A percentile compares a stretch with the other conserved stretches of the same genome.
Evolutionary conservation across 1,140 invertebrate genomes (phyloP).

Genomic region (Bemisia tabaci): DNA sequence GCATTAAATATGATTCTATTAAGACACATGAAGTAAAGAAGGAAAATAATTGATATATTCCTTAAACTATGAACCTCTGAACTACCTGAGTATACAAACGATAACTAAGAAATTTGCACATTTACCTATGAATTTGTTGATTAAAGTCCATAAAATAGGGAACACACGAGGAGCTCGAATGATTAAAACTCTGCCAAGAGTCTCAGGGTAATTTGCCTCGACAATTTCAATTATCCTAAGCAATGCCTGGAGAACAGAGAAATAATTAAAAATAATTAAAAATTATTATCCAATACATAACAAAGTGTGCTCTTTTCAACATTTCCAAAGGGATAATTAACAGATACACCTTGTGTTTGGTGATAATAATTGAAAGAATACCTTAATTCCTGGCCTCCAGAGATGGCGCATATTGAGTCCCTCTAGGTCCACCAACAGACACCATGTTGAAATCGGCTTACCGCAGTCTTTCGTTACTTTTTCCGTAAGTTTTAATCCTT

Average conservation of each 20-base stretch:
- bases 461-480: constrained; percentile 60
- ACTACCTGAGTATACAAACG: too few species aligned
- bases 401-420: constrained; percentile 90
- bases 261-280: constrained; percentile 15
- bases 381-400: constrained; percentile 82
- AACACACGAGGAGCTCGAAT: constrained; percentile 83
- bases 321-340: too few species aligned
- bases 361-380: too few species aligned
- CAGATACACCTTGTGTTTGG: too few species aligned
- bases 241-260: constrained; percentile 40
- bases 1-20: too few species aligned
- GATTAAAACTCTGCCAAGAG: constrained; percentile 76
- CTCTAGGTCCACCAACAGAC: constrained; percentile 81
- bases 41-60: too few species aligned
- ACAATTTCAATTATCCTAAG: constrained; percentile 90
- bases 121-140: constrained; percentile 85
- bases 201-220: constrained; percentile 92
- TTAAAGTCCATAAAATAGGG: constrained; percentile 92
- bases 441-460: constrained; percentile 75
- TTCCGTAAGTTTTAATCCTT: constrained; percentile 66
- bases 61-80: too few species aligned
- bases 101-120: too few species aligned
- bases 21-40: too few species aligned
- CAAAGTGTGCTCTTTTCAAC: too few species aligned
- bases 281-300: too few species aligned